Base-by-base conservation (phyloP, 2,797 vertebrate species). In the Todus mexicanus region DNA sequence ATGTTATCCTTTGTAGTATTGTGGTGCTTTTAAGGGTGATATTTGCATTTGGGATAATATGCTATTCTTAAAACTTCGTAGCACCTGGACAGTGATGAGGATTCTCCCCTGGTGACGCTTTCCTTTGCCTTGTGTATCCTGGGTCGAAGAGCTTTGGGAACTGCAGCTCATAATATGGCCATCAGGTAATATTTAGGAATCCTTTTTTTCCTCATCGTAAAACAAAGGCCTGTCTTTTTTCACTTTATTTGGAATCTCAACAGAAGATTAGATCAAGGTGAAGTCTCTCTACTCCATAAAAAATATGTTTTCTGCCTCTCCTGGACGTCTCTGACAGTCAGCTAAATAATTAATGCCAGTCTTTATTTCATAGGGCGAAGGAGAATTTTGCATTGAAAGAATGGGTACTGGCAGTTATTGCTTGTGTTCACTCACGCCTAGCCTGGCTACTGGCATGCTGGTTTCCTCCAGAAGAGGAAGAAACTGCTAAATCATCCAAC, bases 61-160 rank as follows among this genome's bases (percentile, higher is more conserved):
- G 40, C 43, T 93, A 4, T 86, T 90, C 90, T 96, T 47, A 50
- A 95, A 96, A 90, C 87, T 71, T 90, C 96, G 11, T 96, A 99
- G 99, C 97, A 97, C 53, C 96, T 98, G 93, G 98, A 99, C 65
- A 98, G 98, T 3, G 99, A 99, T 43, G 99, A 99, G 95, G 99
- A 99, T 97, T 99, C 99, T 59, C 94, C 98, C 42, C 95, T 99
- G 65, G 99, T 99, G 92, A 99, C 99, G 0, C 97, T 99, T 95
- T 99, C 98, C 83, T 99, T 99, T 84, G 99, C 99, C 45, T 98
- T 99, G 68, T 99, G 99, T 13, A 98, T 99, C 88, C 97, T 99
- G 96, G 99, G 99, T 45, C 98, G 99, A 94, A 98, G 99, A 96
- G 98, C 99, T 15, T 95, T 99, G 65, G 99, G 99, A 89, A 98